phyloP scores from a whole-genome alignment of 2,113 vertebrate species.

The Elachura formosa region DNA sequence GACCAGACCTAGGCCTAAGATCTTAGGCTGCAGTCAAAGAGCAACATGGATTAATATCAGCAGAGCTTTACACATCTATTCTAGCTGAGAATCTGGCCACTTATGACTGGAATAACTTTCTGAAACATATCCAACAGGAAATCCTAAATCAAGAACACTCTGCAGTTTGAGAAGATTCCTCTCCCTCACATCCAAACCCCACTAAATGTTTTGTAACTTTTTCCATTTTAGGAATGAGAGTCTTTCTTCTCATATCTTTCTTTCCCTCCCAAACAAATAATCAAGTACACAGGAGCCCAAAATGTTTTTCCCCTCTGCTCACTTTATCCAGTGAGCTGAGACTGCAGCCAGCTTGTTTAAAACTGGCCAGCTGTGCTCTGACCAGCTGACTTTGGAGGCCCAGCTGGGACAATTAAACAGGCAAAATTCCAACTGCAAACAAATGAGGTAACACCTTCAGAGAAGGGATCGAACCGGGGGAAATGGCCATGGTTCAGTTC shows the following conservation, averaged over 20 bases:
- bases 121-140: slow-evolving; percentile 44
- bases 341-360: background rate
- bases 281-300: slow-evolving; percentile 43
- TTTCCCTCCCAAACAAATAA: slow-evolving; percentile 48
- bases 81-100: slow-evolving; percentile 34
- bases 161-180: slow-evolving; percentile 29
- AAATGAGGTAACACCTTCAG: slow-evolving; percentile 45
- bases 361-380: slow-evolving; percentile 36
- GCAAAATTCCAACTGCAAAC: slow-evolving; percentile 33
- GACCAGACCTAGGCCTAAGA: background rate
- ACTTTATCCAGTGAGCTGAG: background rate
- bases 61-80: background rate
- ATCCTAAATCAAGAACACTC: slow-evolving; percentile 62
- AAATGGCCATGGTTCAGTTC: background rate
- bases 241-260: slow-evolving; percentile 28
- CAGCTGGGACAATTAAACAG: slow-evolving; percentile 13
- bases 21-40: background rate
- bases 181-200: slow-evolving; percentile 15
- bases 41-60: background rate
- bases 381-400: slow-evolving; percentile 38
- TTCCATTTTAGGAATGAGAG: slow-evolving; percentile 57
- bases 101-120: slow-evolving; percentile 33
- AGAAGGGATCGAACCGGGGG: background rate
- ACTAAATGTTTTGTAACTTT: slow-evolving; percentile 18
- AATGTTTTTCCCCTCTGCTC: background rate